Percentiles rank a stretch among this genome's conserved stretches.
phyloP scores from a whole-genome alignment of 2,888 invertebrate genomes.

The Leucozona laternaria region DNA sequence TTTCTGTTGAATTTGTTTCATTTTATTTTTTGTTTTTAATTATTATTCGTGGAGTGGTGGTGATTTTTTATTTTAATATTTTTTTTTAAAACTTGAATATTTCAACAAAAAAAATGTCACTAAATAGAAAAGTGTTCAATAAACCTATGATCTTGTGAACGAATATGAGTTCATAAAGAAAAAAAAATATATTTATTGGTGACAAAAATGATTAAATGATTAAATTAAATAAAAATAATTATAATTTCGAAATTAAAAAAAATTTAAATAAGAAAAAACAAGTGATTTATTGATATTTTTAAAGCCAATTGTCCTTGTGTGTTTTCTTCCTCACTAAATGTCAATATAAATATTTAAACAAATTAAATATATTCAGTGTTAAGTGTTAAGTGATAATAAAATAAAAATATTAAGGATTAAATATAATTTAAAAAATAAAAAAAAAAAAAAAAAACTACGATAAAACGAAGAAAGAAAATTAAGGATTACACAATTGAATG shows the following conservation, averaged over 20 bases:
- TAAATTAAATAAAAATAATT: not conserved
- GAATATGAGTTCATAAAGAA: constrained; percentile 16
- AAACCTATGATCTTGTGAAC: constrained; percentile 32
- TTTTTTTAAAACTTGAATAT: not conserved
- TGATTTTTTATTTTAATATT: constrained; percentile 43
- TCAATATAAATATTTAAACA: constrained; percentile 7
- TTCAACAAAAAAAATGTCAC: not conserved
- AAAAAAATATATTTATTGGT: not conserved
- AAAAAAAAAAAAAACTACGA: constrained; percentile 30
- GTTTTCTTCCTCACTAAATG: constrained; percentile 7
- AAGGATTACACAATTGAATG: constrained; percentile 80
- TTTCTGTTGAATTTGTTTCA: constrained; percentile 32
- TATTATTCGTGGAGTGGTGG: constrained; percentile 55
- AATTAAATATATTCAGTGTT: constrained; percentile 37
- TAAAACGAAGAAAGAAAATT: constrained; percentile 37
- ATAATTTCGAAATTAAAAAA: not conserved
- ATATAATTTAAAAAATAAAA: constrained; percentile 32
- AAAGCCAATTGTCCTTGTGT: not conserved
- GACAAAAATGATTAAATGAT: constrained; percentile 18
- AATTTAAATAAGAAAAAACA: not conserved
- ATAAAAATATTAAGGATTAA: constrained; percentile 42
- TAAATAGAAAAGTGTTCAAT: not conserved
- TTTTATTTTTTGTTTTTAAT: not conserved
- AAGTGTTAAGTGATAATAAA: constrained; percentile 7
- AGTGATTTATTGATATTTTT: constrained; percentile 11